Evolutionary conservation across 53 echinoderm and acorn worm genomes (phyloP).

Genomic region (Hippasteria phrygiana): DNA sequence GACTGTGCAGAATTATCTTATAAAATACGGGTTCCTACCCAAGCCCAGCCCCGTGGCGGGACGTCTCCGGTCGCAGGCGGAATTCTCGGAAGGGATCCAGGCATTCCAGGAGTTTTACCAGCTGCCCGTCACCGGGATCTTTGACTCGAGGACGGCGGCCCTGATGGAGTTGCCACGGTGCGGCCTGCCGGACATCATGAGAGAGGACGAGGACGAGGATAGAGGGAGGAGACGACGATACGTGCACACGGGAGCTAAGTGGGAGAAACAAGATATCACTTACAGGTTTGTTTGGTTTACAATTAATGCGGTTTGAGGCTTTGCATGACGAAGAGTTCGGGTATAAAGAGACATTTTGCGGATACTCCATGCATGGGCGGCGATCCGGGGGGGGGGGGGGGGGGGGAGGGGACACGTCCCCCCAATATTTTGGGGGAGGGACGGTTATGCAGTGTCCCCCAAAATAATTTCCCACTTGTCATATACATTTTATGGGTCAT

Average conservation of each 20-base stretch:
- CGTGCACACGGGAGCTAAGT: conserved; percentile 77
- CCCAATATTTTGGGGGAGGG: no score
- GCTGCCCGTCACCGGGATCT: conserved; percentile 73
- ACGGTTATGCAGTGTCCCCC: no score
- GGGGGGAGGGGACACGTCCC: no score
- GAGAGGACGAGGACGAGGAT: conserved; percentile 30
- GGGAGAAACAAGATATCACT: conserved; percentile 86
- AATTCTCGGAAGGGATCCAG: conserved; percentile 75
- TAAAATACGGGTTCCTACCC: conserved; percentile 80
- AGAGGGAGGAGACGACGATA: conserved; percentile 74
- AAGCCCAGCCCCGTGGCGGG: conserved; percentile 77
- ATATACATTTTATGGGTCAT: no score
- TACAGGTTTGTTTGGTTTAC: conserved; percentile 80
- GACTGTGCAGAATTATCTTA: conserved; percentile 74
- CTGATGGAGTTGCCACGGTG: conserved; percentile 85
- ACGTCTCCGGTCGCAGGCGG: conserved; percentile 74
- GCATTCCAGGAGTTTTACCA: conserved; percentile 81
- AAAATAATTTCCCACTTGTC: no score
- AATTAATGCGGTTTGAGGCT: no score
- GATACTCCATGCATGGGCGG: no score
- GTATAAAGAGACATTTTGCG: no score
- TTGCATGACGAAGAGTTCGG: no score
- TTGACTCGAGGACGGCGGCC: conserved; percentile 70
- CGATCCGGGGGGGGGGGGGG: no score
- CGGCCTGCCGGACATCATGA: conserved; percentile 78